A percentile compares a stretch with the other conserved stretches of the same genome.
These are phyloP conservation scores for Pelecanus crispus DNA, from an alignment of 2,113 vertebrate species.

Conservation along the genomic window DNA sequence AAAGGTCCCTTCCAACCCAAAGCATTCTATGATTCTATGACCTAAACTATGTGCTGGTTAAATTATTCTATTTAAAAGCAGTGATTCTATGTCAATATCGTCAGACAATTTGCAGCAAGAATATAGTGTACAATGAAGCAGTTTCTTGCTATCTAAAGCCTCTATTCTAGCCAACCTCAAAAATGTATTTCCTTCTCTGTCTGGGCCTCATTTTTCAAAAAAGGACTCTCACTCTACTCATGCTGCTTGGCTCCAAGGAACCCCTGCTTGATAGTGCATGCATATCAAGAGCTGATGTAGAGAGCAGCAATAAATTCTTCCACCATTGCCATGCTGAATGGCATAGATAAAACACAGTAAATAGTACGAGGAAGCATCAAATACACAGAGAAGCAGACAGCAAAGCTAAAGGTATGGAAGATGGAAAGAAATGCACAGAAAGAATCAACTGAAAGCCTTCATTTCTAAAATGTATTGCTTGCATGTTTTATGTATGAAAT, in stretches of 20 bases:
- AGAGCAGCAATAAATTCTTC: not conserved
- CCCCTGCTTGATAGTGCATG: not conserved
- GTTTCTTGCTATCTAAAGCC: not conserved
- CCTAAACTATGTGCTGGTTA: not conserved
- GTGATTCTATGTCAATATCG: not conserved
- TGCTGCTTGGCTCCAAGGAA: not conserved
- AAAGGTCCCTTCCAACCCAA: too few relatives aligned
- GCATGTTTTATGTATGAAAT: not conserved
- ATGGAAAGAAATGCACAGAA: not conserved
- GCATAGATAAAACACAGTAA: not conserved
- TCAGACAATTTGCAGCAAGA: not conserved
- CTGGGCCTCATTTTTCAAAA: not conserved
- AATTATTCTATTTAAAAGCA: not conserved
- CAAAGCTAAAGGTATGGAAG: not conserved
- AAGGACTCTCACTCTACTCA: not conserved
- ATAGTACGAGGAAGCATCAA: not conserved
- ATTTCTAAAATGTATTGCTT: not conserved
- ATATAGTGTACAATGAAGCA: not conserved
- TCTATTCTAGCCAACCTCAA: not conserved
- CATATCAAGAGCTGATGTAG: not conserved
- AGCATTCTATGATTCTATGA: too few relatives aligned
- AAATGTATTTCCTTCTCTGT: not conserved
- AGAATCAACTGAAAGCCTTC: not conserved
- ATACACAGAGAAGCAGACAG: not conserved
- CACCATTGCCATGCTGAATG: not conserved